A percentile compares a stretch with the other conserved stretches of the same genome.
Evolutionary conservation across 2,797 vertebrate genomes (phyloP).

Genomic region (Sitta carolinensis): DNA sequence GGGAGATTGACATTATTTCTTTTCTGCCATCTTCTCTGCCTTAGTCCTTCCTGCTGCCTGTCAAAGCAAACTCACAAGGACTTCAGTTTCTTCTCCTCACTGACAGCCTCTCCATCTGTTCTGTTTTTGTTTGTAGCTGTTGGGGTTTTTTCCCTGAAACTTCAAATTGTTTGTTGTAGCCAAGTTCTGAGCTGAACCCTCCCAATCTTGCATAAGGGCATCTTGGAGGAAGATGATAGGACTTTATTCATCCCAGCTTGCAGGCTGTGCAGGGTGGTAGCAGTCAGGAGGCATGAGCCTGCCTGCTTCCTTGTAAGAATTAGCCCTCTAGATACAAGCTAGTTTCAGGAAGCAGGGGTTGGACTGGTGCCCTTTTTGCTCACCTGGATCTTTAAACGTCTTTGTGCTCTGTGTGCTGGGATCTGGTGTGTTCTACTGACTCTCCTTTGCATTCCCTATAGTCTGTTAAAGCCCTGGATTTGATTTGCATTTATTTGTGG

Average conservation of each 20-base stretch:
- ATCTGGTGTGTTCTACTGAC: neutral
- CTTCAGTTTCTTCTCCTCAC: neutral
- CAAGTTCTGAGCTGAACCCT: slow-evolving; percentile 8
- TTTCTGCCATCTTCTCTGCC: neutral
- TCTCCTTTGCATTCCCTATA: neutral
- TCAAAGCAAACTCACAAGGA: neutral
- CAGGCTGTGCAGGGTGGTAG: slow-evolving; percentile 19
- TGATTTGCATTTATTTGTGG: slow-evolving; percentile 4
- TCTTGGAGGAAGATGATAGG: slow-evolving; percentile 54
- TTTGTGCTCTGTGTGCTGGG: neutral
- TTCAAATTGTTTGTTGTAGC: neutral
- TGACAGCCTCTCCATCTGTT: neutral
- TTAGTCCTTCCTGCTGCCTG: neutral
- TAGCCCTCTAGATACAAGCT: slow-evolving; percentile 53
- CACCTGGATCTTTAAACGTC: neutral
- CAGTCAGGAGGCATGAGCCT: slow-evolving; percentile 48
- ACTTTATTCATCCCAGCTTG: slow-evolving; percentile 13
- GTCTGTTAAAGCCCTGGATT: slow-evolving; percentile 25
- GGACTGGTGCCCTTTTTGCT: slow-evolving; percentile 12
- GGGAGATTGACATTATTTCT: neutral
- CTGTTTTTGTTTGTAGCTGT: neutral
- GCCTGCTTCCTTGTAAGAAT: slow-evolving; percentile 47
- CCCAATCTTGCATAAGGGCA: slow-evolving; percentile 16
- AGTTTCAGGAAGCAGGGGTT: slow-evolving; percentile 41
- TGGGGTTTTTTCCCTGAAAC: neutral